Conservation (phyloP, 2,888 invertebrate genomes). For the Lamproptera curius region DNA sequence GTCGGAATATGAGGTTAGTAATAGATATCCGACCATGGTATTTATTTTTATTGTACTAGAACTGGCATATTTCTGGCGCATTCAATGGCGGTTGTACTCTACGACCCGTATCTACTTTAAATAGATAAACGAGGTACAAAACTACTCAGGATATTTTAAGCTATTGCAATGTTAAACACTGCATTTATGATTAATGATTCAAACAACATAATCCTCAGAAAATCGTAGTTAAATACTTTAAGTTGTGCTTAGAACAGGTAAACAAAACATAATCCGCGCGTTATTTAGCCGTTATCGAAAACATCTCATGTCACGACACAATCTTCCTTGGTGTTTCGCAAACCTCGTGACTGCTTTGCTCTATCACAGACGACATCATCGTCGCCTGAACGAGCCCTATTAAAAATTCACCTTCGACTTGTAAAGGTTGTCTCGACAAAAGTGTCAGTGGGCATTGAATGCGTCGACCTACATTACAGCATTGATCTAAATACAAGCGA, state of each 20-base stretch:
- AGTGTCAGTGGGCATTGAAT: slow-evolving; percentile 1
- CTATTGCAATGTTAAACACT: too few species aligned
- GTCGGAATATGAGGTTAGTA: too few species aligned
- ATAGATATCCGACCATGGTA: too few species aligned
- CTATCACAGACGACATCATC: slow-evolving; percentile 46
- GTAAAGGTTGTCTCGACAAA: slow-evolving; percentile 32
- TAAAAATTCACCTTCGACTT: slow-evolving; percentile 41
- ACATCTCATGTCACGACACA: slow-evolving; percentile 16
- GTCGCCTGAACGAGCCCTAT: slow-evolving; percentile 31
- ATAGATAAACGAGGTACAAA: too few species aligned
- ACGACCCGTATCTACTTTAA: too few species aligned
- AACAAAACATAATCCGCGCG: background rate
- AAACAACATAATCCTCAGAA: background rate
- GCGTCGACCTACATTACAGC: slow-evolving; percentile 23
- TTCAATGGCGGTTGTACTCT: too few species aligned
- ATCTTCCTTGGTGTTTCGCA: slow-evolving; percentile 36
- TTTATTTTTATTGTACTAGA: too few species aligned
- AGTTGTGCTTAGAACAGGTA: background rate
- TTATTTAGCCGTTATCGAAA: slow-evolving; percentile 10
- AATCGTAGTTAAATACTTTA: too few species aligned
- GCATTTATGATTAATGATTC: too few species aligned
- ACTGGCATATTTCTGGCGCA: too few species aligned
- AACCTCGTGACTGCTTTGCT: slow-evolving; percentile 51
- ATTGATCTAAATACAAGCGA: background rate
- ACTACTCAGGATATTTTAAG: too few species aligned